Conservation (phyloP, 2,888 invertebrate species). For the Maniola hyperantus region DNA sequence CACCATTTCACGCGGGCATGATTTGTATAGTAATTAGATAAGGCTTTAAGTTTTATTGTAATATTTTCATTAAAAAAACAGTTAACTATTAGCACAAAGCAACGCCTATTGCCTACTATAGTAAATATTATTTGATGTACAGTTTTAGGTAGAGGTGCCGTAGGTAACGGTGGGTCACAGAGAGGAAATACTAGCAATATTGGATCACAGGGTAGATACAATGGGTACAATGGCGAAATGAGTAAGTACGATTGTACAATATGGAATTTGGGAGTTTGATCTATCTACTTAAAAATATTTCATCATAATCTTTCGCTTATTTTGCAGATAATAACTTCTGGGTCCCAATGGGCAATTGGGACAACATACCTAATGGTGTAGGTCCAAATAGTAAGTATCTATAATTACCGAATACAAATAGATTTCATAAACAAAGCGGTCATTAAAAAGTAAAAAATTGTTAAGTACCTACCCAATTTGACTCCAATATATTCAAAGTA, state of each 20-base stretch:
- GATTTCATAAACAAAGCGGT: neutral
- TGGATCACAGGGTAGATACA: slow-evolving; percentile 2
- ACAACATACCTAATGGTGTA: neutral
- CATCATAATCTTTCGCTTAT: neutral
- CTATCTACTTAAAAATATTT: neutral
- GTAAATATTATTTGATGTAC: neutral
- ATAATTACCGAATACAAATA: neutral
- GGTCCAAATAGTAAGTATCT: neutral
- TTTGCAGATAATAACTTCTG: neutral
- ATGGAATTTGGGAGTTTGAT: neutral
- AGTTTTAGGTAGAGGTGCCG: neutral
- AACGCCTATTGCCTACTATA: too few species aligned
- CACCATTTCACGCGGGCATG: too few species aligned
- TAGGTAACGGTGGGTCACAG: neutral
- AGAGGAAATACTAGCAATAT: neutral
- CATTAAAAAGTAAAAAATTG: too few species aligned
- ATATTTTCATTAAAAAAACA: too few species aligned
- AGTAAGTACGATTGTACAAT: neutral
- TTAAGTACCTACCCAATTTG: too few species aligned
- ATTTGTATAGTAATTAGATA: too few species aligned
- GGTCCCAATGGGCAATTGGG: neutral
- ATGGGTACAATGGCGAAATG: neutral
- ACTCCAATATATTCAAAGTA: too few species aligned
- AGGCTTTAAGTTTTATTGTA: too few species aligned
- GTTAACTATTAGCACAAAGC: too few species aligned